Conservation (phyloP, 2,113 vertebrate species). For the Chauna torquata region DNA sequence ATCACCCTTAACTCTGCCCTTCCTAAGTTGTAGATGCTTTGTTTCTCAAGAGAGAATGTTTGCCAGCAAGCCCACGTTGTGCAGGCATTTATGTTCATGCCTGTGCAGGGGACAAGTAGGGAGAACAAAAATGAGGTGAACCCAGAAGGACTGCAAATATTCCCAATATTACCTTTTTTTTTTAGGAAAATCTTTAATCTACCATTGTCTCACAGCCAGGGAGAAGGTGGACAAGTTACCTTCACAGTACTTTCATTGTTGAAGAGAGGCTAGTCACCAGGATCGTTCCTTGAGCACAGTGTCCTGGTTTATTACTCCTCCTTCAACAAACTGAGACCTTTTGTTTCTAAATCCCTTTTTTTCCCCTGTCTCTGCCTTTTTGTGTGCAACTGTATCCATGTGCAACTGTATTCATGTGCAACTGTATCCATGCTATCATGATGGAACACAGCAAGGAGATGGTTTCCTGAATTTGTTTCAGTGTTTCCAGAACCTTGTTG, state of each 20-base stretch:
- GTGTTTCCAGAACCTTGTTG: background rate
- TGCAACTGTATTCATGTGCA: too few species aligned
- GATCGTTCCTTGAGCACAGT: background rate
- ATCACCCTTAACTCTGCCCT: background rate
- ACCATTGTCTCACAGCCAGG: background rate
- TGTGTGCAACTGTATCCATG: background rate
- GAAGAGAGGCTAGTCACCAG: background rate
- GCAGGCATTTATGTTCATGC: background rate
- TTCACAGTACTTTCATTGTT: background rate
- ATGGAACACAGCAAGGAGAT: background rate
- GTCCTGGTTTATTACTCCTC: background rate
- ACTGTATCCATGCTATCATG: background rate
- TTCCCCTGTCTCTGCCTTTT: background rate
- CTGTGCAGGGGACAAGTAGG: background rate
- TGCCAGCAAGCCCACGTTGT: background rate
- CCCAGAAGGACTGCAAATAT: background rate
- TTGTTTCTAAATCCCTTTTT: background rate
- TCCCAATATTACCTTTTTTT: background rate
- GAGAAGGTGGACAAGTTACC: background rate
- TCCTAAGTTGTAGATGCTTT: background rate
- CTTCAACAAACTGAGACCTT: background rate
- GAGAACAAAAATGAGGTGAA: background rate
- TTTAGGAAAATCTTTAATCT: background rate
- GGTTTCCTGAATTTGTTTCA: background rate
- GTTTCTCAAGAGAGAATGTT: background rate